These are phyloP conservation scores for Gibbula magus DNA, from an alignment of 2,888 invertebrate genomes.

Conservation along the genomic window DNA sequence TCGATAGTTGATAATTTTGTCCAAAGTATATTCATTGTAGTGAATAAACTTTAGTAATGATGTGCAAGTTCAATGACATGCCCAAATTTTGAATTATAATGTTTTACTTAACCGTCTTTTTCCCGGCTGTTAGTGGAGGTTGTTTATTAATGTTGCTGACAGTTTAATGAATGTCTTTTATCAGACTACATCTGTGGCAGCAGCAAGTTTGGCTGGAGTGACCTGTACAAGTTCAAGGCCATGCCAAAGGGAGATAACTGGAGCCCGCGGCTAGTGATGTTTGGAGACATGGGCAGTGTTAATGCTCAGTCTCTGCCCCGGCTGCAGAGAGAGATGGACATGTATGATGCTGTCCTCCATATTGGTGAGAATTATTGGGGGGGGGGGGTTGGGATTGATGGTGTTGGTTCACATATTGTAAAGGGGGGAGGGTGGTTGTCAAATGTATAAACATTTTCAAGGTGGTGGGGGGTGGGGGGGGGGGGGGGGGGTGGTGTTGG, in stretches of 20 bases:
- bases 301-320: constrained; percentile 91
- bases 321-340: constrained; percentile 86
- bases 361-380: constrained; percentile 76
- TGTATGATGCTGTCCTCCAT: constrained; percentile 91
- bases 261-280: constrained; percentile 88
- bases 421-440: no score
- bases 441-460: no score
- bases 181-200: constrained; percentile 40
- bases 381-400: no score
- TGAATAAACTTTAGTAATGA: no score
- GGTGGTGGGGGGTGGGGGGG: no score
- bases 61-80: no score
- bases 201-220: constrained; percentile 31
- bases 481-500: no score
- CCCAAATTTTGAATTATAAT: no score
- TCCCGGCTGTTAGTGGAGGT: no score
- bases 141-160: background rate
- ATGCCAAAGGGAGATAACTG: constrained; percentile 82
- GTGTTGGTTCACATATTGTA: no score
- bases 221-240: constrained; percentile 76
- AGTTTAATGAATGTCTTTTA: background rate
- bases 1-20: background rate
- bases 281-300: constrained; percentile 94
- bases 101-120: no score
- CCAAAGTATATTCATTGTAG: no score